phyloP scores from a whole-genome alignment of 2,888 invertebrate species.

The Dryobotodes eremita region DNA sequence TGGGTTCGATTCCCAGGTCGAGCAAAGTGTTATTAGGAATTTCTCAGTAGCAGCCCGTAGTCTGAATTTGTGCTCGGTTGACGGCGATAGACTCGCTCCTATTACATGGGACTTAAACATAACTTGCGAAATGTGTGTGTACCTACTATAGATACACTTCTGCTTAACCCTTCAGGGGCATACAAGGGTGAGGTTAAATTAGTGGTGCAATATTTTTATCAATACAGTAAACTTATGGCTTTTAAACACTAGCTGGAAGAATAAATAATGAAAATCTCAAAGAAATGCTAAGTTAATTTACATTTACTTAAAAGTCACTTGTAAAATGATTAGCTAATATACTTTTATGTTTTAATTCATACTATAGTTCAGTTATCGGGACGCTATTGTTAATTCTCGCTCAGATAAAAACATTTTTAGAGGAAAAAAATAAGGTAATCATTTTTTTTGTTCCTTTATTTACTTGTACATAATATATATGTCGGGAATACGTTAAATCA shows the following conservation, averaged over 20 bases:
- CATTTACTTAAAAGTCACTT: slow-evolving; percentile 14
- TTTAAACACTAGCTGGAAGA: slow-evolving; percentile 1
- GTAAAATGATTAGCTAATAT: slow-evolving; percentile 45
- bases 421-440: not conserved
- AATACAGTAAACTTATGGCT: slow-evolving; percentile 1
- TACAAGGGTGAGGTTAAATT: not conserved
- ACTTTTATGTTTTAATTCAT: slow-evolving; percentile 23
- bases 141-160: too few species aligned
- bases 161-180: too few species aligned
- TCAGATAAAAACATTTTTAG: not conserved
- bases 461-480: too few species aligned
- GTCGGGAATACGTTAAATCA: too few species aligned
- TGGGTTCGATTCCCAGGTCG: too few species aligned
- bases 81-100: too few species aligned
- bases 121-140: too few species aligned
- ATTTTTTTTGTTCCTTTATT: too few species aligned
- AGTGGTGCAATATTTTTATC: not conserved
- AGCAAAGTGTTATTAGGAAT: too few species aligned
- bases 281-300: slow-evolving; percentile 21
- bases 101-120: too few species aligned
- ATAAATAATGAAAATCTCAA: slow-evolving; percentile 25
- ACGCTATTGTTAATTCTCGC: not conserved
- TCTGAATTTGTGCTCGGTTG: too few species aligned
- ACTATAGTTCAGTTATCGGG: not conserved
- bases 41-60: too few species aligned